Percentiles rank a stretch among this genome's conserved stretches.
Conservation (phyloP, 1,140 invertebrate species). For the Diorhabda sublineata region DNA sequence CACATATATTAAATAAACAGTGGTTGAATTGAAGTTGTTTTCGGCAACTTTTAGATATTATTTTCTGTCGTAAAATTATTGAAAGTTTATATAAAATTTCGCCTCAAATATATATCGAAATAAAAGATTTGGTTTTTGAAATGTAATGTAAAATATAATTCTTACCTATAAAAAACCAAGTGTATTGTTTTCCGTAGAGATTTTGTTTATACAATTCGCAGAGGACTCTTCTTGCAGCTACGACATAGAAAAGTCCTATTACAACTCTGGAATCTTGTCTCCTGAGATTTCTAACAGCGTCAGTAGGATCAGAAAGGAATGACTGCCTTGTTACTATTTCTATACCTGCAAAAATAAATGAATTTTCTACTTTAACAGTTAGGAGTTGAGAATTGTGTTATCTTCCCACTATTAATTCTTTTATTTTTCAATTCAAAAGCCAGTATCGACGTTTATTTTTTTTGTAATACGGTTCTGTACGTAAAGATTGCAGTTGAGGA, state of each 20-base stretch:
- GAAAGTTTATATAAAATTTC: too few relatives aligned
- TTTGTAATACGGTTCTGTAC: too few relatives aligned
- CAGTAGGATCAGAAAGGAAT: slow-evolving; percentile 93
- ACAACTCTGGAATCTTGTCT: slow-evolving; percentile 95
- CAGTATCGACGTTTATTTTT: too few relatives aligned
- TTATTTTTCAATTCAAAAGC: too few relatives aligned
- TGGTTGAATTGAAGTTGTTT: not conserved
- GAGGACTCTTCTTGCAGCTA: slow-evolving; percentile 89
- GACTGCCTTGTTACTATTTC: slow-evolving; percentile 67
- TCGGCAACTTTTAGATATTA: not conserved
- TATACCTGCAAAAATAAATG: slow-evolving; percentile 19
- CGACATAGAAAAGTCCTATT: slow-evolving; percentile 96
- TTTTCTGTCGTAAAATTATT: too few relatives aligned
- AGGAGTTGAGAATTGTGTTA: too few relatives aligned
- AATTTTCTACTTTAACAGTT: too few relatives aligned
- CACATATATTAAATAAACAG: slow-evolving; percentile 3
- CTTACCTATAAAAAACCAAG: slow-evolving; percentile 98
- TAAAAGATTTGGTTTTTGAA: too few relatives aligned
- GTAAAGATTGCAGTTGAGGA: too few relatives aligned
- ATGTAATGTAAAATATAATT: not conserved
- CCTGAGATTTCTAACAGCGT: slow-evolving; percentile 90
- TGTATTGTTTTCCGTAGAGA: slow-evolving; percentile 92
- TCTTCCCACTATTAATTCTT: too few relatives aligned
- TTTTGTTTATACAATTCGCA: slow-evolving; percentile 96
- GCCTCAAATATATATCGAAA: too few relatives aligned